Evolutionary conservation across 2,113 vertebrate genomes (phyloP).

Genomic region (Oncorhynchus mykiss): DNA sequence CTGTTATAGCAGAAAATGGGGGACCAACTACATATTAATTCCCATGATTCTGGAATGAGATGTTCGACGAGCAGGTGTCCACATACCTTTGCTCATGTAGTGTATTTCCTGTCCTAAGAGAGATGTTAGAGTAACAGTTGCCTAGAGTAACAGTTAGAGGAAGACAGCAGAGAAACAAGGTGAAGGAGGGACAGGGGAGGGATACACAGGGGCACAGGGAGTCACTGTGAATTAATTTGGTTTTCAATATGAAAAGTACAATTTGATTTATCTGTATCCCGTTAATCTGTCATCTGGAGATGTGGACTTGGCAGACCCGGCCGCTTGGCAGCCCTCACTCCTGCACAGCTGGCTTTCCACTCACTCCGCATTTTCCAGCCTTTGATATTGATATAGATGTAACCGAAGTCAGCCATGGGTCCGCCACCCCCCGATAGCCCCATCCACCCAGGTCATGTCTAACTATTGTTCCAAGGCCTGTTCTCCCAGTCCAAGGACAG

Average conservation of each 20-base stretch:
- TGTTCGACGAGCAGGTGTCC: no score
- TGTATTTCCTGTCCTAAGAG: neutral
- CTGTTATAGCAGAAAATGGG: no score
- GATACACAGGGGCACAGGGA: conserved; percentile 2
- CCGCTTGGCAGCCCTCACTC: conserved; percentile 55
- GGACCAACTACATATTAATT: no score
- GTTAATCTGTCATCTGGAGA: conserved; percentile 68
- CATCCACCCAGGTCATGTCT: conserved; percentile 16
- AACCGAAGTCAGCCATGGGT: conserved; percentile 50
- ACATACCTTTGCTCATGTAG: no score
- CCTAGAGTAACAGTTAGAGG: neutral
- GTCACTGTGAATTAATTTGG: conserved; percentile 49
- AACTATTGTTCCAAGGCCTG: conserved; percentile 31
- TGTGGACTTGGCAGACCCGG: conserved; percentile 64
- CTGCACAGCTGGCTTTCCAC: conserved; percentile 56
- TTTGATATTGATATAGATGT: conserved; percentile 69
- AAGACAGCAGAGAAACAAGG: neutral
- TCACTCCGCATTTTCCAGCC: conserved; percentile 62
- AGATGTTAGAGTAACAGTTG: neutral
- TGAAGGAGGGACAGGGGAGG: neutral
- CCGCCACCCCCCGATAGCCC: neutral
- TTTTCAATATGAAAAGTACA: conserved; percentile 26
- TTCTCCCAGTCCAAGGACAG: neutral
- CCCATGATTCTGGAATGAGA: no score
- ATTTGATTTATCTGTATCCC: conserved; percentile 35